These are phyloP conservation scores for Megaceryle alcyon DNA, from an alignment of 2,797 vertebrate species.

Conservation along the genomic window DNA sequence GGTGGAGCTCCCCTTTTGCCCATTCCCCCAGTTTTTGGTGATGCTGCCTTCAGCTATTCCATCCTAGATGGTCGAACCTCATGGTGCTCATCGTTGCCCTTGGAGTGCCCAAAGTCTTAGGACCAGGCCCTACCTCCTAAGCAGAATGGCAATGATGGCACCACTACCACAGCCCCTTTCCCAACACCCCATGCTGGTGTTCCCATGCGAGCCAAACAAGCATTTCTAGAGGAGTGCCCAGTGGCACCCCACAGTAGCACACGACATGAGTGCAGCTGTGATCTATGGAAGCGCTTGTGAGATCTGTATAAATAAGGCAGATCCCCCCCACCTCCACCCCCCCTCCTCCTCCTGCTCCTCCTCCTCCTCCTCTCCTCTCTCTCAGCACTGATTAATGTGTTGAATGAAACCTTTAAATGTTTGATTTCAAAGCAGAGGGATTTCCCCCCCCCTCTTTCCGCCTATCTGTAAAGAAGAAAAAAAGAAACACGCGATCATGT, in stretches of 20 bases:
- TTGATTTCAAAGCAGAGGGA: conserved; percentile 70
- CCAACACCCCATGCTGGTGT: accelerated
- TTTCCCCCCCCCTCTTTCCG: background rate
- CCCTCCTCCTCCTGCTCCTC: background rate
- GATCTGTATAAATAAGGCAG: conserved; percentile 65
- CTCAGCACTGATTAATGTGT: conserved; percentile 66
- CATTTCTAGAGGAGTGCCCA: background rate
- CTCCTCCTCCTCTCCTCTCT: conserved; percentile 37
- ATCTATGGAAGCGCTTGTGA: conserved; percentile 1
- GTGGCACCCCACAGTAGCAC: background rate
- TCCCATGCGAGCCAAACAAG: accelerated
- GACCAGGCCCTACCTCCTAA: background rate
- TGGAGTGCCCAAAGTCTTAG: accelerated
- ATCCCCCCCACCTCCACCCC: background rate
- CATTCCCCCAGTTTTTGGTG: background rate
- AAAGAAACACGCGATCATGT: background rate
- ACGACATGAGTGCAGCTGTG: conserved; percentile 19
- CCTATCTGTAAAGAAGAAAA: conserved; percentile 37
- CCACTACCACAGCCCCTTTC: background rate
- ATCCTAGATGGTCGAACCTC: background rate
- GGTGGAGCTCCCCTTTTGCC: background rate
- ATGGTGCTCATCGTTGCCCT: accelerated
- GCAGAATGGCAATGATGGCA: background rate
- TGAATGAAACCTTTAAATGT: conserved; percentile 70
- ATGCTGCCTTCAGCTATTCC: accelerated